Evolutionary conservation across 2,113 vertebrate genomes (phyloP).

Genomic region (Myrmophylax atrothorax): DNA sequence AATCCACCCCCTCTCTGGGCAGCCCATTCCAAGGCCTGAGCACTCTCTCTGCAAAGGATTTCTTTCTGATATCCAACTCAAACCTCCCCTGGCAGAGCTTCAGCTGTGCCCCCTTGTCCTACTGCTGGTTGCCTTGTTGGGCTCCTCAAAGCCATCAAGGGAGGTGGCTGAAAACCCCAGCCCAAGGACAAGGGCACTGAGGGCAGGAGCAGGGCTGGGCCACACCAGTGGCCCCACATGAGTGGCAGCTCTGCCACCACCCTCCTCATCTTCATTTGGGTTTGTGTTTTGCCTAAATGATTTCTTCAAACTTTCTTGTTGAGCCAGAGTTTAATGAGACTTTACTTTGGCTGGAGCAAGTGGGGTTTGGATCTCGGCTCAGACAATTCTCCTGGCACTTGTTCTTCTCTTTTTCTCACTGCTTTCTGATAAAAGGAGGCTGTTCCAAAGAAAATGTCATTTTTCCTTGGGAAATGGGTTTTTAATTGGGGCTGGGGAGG

Average conservation of each 20-base stretch:
- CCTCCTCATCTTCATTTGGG: not conserved
- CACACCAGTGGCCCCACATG: not conserved
- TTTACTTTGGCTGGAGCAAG: slow-evolving; percentile 6
- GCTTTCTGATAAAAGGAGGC: slow-evolving; percentile 1
- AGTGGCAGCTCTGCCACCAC: not conserved
- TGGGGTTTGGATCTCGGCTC: not conserved
- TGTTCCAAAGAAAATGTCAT: not conserved
- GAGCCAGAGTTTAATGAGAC: not conserved
- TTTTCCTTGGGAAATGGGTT: not conserved
- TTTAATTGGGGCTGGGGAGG: not conserved
- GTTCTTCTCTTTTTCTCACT: not conserved
- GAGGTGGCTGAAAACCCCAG: not conserved
- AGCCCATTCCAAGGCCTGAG: too few species aligned
- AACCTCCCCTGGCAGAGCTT: too few species aligned
- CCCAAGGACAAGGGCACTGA: not conserved
- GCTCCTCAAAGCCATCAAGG: not conserved
- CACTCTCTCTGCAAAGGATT: too few species aligned
- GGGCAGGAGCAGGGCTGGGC: not conserved
- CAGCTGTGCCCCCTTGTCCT: too few species aligned
- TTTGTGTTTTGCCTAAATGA: not conserved
- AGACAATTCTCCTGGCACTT: not conserved
- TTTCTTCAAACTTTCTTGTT: not conserved
- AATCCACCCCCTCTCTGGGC: too few species aligned
- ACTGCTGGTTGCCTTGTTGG: too few species aligned
- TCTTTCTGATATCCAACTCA: too few species aligned